Conservation (phyloP, 2,797 vertebrate species). For the Platyrinchus mystaceus region DNA sequence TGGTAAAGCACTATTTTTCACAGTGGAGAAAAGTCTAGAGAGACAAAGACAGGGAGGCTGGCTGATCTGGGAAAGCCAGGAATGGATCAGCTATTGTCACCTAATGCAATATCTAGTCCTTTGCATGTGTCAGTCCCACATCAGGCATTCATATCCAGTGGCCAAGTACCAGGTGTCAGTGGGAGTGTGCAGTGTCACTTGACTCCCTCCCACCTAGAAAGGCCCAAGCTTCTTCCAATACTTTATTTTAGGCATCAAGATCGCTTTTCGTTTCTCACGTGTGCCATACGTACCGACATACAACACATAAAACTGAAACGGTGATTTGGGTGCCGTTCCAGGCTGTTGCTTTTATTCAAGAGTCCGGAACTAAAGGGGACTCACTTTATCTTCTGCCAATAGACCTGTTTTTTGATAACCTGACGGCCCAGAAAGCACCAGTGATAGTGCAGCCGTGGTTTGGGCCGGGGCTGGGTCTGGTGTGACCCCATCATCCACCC, state of each 20-base stretch:
- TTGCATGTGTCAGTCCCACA: neutral
- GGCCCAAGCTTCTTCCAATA: neutral
- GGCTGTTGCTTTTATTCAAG: neutral
- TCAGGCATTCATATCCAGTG: neutral
- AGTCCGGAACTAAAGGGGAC: neutral
- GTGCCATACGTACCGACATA: neutral
- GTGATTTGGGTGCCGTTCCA: neutral
- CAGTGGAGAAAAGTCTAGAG: neutral
- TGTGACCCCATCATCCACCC: fast-evolving
- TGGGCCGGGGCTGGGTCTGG: too few species aligned
- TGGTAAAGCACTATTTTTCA: neutral
- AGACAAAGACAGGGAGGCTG: neutral
- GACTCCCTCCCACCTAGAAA: neutral
- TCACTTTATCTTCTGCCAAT: neutral
- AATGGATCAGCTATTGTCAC: neutral
- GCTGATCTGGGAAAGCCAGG: neutral
- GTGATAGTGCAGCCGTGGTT: fast-evolving
- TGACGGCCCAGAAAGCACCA: neutral
- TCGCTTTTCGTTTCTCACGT: neutral
- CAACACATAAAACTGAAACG: neutral
- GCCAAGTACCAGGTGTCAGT: neutral
- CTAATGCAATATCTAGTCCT: neutral
- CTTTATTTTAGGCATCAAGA: neutral
- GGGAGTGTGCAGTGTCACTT: neutral
- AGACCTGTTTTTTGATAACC: neutral